Conservation (phyloP, 1,140 invertebrate genomes). For the Drepana arcuata region DNA sequence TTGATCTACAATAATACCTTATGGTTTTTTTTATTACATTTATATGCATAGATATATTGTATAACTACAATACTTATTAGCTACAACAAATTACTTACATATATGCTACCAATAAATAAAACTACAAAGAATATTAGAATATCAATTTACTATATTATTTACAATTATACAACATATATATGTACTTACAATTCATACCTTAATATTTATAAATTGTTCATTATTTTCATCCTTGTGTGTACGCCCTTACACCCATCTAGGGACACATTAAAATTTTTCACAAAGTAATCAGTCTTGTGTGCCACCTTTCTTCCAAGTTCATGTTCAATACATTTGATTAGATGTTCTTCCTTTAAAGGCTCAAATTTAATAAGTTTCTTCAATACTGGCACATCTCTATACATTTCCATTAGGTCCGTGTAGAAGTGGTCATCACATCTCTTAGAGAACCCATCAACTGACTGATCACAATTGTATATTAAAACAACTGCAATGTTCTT, state of each 20-base stretch:
- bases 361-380: conserved; percentile 47
- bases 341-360: conserved; percentile 26
- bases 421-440: conserved; percentile 32
- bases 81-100: background rate
- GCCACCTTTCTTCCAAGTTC: conserved; percentile 28
- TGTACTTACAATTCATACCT: background rate
- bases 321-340: conserved; percentile 44
- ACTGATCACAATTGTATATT: conserved; percentile 40
- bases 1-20: conserved; percentile 57
- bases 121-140: too few species aligned
- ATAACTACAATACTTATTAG: background rate
- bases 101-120: too few species aligned
- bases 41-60: conserved; percentile 2
- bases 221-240: conserved; percentile 41
- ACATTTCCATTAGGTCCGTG: conserved; percentile 20
- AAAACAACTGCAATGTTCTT: conserved; percentile 41
- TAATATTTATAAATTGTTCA: background rate
- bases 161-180: too few species aligned
- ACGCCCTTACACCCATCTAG: conserved; percentile 62
- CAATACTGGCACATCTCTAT: conserved; percentile 21
- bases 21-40: conserved; percentile 18
- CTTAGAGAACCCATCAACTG: conserved; percentile 17
- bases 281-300: conserved; percentile 21
- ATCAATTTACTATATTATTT: too few species aligned
- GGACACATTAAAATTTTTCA: conserved; percentile 51